phyloP scores from a whole-genome alignment of 2,888 invertebrate species.

The Dromius quadrimaculatus region DNA sequence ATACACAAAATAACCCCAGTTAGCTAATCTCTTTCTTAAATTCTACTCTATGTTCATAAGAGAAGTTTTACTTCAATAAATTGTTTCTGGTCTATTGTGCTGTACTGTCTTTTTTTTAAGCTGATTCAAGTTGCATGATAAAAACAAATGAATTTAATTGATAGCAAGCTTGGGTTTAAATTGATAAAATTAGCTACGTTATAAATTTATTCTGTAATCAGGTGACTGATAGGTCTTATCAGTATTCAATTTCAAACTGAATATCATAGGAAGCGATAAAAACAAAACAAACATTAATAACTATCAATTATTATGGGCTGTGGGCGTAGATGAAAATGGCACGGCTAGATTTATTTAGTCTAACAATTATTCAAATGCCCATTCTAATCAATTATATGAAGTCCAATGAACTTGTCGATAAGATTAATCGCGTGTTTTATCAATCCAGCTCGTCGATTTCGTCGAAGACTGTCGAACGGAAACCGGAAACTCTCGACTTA shows the following conservation, averaged over 20 bases:
- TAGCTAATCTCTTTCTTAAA: too few species aligned
- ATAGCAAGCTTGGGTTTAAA: too few species aligned
- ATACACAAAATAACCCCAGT: too few species aligned
- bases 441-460: slow-evolving; percentile 50
- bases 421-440: slow-evolving; percentile 41
- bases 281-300: neutral
- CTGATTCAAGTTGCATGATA: too few species aligned
- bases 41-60: too few species aligned
- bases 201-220: too few species aligned
- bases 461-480: slow-evolving; percentile 49
- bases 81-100: too few species aligned
- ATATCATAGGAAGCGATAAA: slow-evolving; percentile 4
- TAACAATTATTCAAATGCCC: slow-evolving; percentile 34
- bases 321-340: slow-evolving; percentile 13
- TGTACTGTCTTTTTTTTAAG: too few species aligned
- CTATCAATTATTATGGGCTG: neutral
- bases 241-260: neutral
- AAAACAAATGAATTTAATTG: too few species aligned
- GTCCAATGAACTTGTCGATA: slow-evolving; percentile 48
- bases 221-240: neutral
- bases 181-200: too few species aligned
- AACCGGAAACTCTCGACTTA: slow-evolving; percentile 48
- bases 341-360: slow-evolving; percentile 18
- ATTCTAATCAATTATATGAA: slow-evolving; percentile 44
- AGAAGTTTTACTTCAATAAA: too few species aligned